Base-by-base conservation (phyloP, 2,888 invertebrate species). In the Ptilodon capucinus region DNA sequence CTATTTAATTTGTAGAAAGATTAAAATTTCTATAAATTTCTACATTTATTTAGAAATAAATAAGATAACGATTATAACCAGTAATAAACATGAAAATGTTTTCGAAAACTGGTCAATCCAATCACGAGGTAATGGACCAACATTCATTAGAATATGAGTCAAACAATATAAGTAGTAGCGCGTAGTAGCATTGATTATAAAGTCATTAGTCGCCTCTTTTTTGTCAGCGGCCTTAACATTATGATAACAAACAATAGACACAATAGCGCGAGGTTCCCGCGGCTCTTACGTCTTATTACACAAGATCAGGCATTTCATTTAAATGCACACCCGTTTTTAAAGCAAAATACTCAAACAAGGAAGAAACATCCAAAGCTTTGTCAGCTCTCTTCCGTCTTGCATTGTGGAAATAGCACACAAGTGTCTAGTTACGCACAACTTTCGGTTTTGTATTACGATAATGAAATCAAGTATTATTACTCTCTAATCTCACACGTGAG, bases 201-300 rank as follows among this genome's bases (percentile, higher is more conserved):
- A 60, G 54, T 58, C 50, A 68, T 67, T 71, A 69, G 56, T 68
- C 47, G 60, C 51, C n/a, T 43, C 35, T 64, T 81, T 81, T 81
- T 84, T 76, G 64, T 71, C 52, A 68, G 68, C 76, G 86, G 81
- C 86, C 88, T 86, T 86, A 86, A 84, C 86, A 86, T 86, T 84
- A 85, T 73, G 74, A 73, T 65, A 81, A 87, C 87, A 88, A 80
- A 87, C 87, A 88, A 88, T 87, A 73, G 76, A 70, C 63, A 86
- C 87, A 85, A 86, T 84, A 62, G 79, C 61, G 70, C 51, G 45
- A 51, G 62, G 73, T 88, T 89, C 87, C 82, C 89, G 88, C 86
- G 84, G 76, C 79, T 84, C 81, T 89, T 88, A 86, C 81, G 77
- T 74, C 71, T 77, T 77, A 74, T 89, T 88, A 87, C 81, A 86